phyloP scores from a whole-genome alignment of 2,888 invertebrate species.

The Brachyptera putata region DNA sequence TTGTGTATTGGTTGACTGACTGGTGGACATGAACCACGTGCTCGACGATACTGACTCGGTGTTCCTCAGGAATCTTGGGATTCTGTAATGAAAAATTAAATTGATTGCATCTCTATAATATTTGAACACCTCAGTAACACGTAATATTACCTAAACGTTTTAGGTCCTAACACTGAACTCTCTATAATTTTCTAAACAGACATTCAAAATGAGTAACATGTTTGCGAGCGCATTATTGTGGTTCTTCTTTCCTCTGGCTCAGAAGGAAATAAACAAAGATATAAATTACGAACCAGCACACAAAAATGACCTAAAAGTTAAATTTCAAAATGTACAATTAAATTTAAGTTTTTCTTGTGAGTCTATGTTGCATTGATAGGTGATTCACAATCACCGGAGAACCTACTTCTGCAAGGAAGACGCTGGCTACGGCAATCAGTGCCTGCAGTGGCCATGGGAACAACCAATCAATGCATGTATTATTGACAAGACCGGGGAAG shows the following conservation, averaged over 20 bases:
- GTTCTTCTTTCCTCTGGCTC: too few species aligned
- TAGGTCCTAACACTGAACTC: too few species aligned
- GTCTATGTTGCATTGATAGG: too few species aligned
- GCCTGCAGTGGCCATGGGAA: conserved; percentile 93
- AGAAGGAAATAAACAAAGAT: neutral
- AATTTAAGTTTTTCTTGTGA: too few species aligned
- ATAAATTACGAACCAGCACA: neutral
- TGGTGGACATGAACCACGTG: conserved; percentile 86
- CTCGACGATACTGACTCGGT: conserved; percentile 66
- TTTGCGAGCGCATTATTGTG: too few species aligned
- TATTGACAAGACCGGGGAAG: conserved; percentile 89
- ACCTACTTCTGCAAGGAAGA: conserved; percentile 69
- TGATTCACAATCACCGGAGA: too few species aligned
- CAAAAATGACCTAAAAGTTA: too few species aligned
- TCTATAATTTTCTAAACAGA: too few species aligned
- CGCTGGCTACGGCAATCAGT: conserved; percentile 78
- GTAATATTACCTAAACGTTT: too few species aligned
- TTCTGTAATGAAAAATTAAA: conserved; percentile 47
- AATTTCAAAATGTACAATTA: too few species aligned
- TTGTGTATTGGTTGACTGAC: conserved; percentile 65
- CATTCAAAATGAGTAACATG: too few species aligned
- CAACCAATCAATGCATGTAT: conserved; percentile 90
- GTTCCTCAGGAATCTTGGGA: conserved; percentile 60
- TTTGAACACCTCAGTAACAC: too few species aligned
- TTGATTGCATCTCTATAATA: neutral